These are phyloP conservation scores for Cochlearius cochlearius DNA, from an alignment of 2,113 vertebrate species.

Conservation along the genomic window DNA sequence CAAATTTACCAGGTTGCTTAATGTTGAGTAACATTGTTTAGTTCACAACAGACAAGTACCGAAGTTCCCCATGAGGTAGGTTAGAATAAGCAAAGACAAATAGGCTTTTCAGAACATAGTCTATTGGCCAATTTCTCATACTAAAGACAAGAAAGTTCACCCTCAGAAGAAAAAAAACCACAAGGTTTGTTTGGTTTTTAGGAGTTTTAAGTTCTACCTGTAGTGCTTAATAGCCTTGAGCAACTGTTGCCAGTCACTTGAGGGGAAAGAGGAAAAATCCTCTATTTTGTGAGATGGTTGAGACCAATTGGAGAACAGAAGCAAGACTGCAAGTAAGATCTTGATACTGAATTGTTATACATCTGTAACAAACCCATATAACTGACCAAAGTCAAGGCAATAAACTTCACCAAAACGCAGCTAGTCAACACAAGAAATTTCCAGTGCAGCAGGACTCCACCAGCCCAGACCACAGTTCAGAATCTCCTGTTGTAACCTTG, in stretches of 20 bases:
- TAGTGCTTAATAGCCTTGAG: not conserved
- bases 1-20: not conserved
- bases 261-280: not conserved
- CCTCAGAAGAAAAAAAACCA: not conserved
- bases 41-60: not conserved
- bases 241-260: not conserved
- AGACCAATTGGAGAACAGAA: not conserved
- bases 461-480: not conserved
- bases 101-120: not conserved
- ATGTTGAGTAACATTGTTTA: not conserved
- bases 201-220: not conserved
- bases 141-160: not conserved
- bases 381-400: not conserved
- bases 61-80: not conserved
- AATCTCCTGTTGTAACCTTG: not conserved
- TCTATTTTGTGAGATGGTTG: not conserved
- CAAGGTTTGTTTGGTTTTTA: not conserved
- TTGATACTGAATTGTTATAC: not conserved
- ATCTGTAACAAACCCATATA: not conserved
- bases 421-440: not conserved
- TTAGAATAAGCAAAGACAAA: not conserved
- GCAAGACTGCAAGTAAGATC: not conserved
- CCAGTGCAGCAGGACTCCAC: not conserved
- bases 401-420: not conserved
- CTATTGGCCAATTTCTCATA: not conserved